These are phyloP conservation scores for Podarcis raffonei DNA, from an alignment of 2,113 vertebrate genomes.

Conservation along the genomic window DNA sequence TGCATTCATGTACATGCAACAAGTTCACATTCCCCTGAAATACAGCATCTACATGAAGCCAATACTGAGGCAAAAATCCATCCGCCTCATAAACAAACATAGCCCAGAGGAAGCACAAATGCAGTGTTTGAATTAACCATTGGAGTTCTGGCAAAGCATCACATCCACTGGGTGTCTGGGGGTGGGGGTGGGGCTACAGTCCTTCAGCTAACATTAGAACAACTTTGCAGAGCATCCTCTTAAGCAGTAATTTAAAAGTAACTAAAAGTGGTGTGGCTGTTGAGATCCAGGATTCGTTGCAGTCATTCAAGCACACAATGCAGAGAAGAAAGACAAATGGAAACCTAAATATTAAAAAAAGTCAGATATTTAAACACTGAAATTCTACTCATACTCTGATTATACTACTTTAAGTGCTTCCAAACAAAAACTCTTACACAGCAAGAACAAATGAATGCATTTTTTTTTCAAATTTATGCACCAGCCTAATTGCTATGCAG, in stretches of 20 bases:
- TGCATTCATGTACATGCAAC: neutral
- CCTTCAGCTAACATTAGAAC: neutral
- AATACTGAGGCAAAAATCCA: neutral
- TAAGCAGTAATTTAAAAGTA: neutral
- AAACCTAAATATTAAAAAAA: conserved; percentile 6
- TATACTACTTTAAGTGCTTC: conserved; percentile 21
- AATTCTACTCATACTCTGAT: neutral
- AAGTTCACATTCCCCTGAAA: neutral
- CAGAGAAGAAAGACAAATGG: neutral
- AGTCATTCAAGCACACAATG: neutral
- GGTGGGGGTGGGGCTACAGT: neutral
- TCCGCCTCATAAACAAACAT: neutral
- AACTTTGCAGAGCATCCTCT: neutral
- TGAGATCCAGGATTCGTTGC: neutral
- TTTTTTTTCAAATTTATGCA: conserved; percentile 63
- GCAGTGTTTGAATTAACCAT: neutral
- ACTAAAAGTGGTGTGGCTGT: neutral
- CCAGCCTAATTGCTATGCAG: conserved; percentile 67
- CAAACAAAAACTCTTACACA: conserved; percentile 32
- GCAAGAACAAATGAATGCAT: conserved; percentile 39
- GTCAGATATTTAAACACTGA: conserved; percentile 13
- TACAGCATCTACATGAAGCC: neutral
- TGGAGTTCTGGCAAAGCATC: neutral
- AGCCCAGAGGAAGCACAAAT: neutral
- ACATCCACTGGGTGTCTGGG: neutral